Evolutionary conservation across 2,113 vertebrate species (phyloP), one percentile per base, ranked within the genome.

Genomic region (Vireo altiloquus): DNA sequence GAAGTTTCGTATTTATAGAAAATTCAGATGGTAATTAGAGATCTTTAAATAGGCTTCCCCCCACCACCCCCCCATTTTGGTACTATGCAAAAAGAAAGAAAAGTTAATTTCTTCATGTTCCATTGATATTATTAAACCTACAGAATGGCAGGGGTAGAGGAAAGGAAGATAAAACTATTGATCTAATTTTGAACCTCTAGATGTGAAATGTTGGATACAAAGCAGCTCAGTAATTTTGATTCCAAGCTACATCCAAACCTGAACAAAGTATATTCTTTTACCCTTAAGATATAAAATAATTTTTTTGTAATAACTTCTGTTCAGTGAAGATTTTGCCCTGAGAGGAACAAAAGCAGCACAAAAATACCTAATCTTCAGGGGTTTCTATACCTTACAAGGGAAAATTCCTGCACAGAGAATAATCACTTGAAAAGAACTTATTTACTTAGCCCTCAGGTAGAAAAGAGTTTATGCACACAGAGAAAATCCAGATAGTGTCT

Each of bases 371-470:
- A 78, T 94, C 90, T 87, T 83, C 64, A 84, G 82, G 84, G 90
- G 53, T 49, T 95, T 87, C 72, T 63, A 11, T 49, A 83, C 57
- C 79, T 91, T 80, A 77, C 79, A 86, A 63, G 75, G 47, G 60
- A 95, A 88, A 92, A 95, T 37, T 92, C 88, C 72, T 89, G 68
- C 77, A 53, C 53, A 68, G 90, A 96, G 61, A 66, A 94, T 94
- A 83, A 96, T 93, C 64, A 92, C 72, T 94, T 90, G 79, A 81
- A 83, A 90, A 88, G 63, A 97, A 93, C 72, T 92, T 96, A 95
- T 95, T 96, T 97, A 81, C 93, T 92, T 70, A 95, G 82, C 72
- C 79, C 64, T 96, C 88, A 95, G 96, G 68, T 72, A 86, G 76
- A 87, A 83, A 77, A 84, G 46, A 89, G 83, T 94, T 87, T 56